phyloP scores from a whole-genome alignment of 2,797 vertebrate species.

The Lateolabrax maculatus region DNA sequence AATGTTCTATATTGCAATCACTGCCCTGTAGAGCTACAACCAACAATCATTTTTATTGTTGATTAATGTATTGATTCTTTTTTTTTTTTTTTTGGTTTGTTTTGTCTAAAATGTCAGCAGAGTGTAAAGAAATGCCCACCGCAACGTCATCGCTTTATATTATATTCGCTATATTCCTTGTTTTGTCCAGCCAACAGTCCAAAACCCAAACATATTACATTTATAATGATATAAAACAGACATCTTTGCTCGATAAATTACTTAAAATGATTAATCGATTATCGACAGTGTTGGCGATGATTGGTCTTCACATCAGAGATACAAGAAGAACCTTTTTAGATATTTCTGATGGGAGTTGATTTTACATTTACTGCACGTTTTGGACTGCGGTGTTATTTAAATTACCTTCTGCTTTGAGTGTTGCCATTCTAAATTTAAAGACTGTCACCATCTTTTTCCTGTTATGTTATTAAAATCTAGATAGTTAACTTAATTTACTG shows the following conservation, averaged over 20 bases:
- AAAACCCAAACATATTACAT: not conserved
- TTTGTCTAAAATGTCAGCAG: conserved; percentile 25
- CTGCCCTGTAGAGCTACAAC: not conserved
- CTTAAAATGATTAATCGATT: not conserved
- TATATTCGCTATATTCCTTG: too few species aligned
- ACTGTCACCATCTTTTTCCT: not conserved
- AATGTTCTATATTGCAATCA: not conserved
- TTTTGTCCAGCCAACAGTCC: not conserved
- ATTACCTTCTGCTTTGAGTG: not conserved
- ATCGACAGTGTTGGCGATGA: not conserved
- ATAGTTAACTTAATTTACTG: not conserved
- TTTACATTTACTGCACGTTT: not conserved
- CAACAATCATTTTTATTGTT: not conserved
- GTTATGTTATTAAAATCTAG: not conserved
- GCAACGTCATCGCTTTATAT: not conserved
- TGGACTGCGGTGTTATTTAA: not conserved
- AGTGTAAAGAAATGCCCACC: not conserved
- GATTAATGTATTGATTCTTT: not conserved
- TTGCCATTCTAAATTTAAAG: not conserved
- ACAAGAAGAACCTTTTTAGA: not conserved
- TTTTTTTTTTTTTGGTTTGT: not conserved
- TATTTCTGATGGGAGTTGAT: not conserved
- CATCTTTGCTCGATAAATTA: conserved; percentile 4
- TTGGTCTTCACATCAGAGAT: not conserved
- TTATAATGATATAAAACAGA: not conserved